Evolutionary conservation across 2,797 vertebrate genomes (phyloP).

Genomic region (Pelobates cultripes): DNA sequence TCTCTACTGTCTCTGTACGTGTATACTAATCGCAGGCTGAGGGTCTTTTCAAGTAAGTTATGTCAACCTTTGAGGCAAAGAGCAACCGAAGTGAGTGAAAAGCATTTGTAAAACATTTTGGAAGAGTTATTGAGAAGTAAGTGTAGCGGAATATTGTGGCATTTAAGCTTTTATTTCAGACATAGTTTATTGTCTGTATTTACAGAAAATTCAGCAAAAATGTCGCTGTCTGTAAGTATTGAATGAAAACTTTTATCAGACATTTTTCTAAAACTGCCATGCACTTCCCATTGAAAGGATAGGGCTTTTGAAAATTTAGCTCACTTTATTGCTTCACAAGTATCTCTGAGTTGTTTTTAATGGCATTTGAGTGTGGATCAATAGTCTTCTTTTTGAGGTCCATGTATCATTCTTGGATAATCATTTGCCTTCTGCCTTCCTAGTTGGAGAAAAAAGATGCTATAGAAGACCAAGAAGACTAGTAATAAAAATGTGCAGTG

Average conservation of each 20-base stretch:
- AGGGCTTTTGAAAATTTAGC: background rate
- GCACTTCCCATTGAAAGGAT: background rate
- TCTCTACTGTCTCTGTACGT: background rate
- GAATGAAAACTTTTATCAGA: background rate
- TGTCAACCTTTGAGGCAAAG: background rate
- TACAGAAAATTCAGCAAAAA: background rate
- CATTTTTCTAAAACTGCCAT: background rate
- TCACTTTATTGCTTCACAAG: slow-evolving; percentile 6
- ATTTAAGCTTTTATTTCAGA: background rate
- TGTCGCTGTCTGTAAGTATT: background rate
- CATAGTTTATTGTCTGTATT: background rate
- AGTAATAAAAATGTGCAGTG: no score
- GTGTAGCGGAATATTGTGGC: background rate
- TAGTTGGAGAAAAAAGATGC: background rate
- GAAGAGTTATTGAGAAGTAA: background rate
- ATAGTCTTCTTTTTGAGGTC: background rate
- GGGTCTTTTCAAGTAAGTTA: background rate
- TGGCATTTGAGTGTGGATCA: background rate
- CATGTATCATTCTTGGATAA: background rate
- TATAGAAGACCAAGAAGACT: no score
- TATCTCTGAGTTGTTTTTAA: background rate
- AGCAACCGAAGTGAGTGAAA: background rate
- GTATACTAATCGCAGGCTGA: background rate
- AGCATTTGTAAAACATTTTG: slow-evolving; percentile 2
- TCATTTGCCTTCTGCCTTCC: background rate